These are phyloP conservation scores for Cephalopachus bancanus DNA, from an alignment of 2,797 vertebrate species.

Conservation along the genomic window DNA sequence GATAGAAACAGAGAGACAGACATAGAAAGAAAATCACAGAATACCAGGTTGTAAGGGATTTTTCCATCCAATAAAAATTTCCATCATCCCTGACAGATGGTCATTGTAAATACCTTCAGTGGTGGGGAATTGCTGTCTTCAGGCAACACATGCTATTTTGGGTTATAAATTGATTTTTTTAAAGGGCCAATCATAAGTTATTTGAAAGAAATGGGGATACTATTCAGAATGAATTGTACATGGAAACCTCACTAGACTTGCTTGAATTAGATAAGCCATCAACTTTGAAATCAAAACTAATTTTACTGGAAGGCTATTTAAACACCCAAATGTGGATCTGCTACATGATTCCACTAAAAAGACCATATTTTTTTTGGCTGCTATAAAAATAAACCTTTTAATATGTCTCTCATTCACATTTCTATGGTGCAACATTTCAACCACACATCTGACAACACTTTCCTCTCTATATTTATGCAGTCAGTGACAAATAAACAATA, in stretches of 20 bases:
- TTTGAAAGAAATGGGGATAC: constrained; percentile 54
- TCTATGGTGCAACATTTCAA: not conserved
- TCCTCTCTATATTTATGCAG: not conserved
- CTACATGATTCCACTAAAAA: not conserved
- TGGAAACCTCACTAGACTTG: constrained; percentile 32
- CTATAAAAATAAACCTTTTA: constrained; percentile 27
- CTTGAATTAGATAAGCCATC: not conserved
- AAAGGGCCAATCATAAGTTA: constrained; percentile 58
- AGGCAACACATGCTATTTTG: constrained; percentile 50
- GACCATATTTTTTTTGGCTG: not conserved
- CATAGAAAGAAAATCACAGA: constrained; percentile 24
- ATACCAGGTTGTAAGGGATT: not conserved
- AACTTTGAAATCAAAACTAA: constrained; percentile 51
- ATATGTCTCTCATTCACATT: not conserved
- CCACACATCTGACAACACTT: constrained; percentile 23
- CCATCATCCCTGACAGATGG: constrained; percentile 61
- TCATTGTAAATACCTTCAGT: constrained; percentile 53
- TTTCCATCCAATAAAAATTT: constrained; percentile 39
- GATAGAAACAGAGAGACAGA: not conserved
- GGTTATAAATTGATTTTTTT: constrained; percentile 48
- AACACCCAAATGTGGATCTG: not conserved
- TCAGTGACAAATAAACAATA: constrained; percentile 6
- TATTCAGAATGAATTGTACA: constrained; percentile 31
- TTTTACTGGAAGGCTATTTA: not conserved
- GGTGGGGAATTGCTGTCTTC: constrained; percentile 45